Base-by-base conservation (phyloP, 2,888 invertebrate species). In the Carcina quercana region DNA sequence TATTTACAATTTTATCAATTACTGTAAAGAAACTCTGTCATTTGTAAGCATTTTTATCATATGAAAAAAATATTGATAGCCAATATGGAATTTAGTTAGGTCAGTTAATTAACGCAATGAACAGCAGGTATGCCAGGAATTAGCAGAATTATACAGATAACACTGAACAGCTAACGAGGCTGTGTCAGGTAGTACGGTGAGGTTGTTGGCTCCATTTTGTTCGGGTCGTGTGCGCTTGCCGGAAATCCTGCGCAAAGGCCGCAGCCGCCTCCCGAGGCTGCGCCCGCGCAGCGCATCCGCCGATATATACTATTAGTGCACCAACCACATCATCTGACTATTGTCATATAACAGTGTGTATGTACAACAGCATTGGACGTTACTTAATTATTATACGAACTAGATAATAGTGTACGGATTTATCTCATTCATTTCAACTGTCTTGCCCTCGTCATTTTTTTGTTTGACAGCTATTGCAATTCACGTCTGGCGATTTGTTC, bases 241-340 rank as follows among this genome's bases (percentile, higher is more conserved):
- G 80, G 80, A 80, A 76, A 79, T 80, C 78, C 78, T 76, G 75
- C 60, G 59, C 52, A 60, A 66, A 75, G 78, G 78, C 68, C 78
- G 61, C 49, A 35, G 20, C 52, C 78, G 61, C 49, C 34, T 14
- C 52, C 45, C 66, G 63, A 66, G 66, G 67, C 65, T 68, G 61
- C 47, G 50, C 46, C 44, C 34, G 53, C 48, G 47, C 49, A 46
- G 53, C 47, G 47, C 48, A 48, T 41, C 47, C 48, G 46, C 42
- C 45, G 52, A 47, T 45, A 5, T 37, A 29, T 44, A 40, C 45
- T 54, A 49, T 55, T 54, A 51, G 40, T 48, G 40, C 40, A 50
- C 36, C 48, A 15, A 45, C 45, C 43, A 43, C 45, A 26, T 33
- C 47, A 50, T 53, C 39, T 47, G 42, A 38, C 40, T 13, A 28